Percentiles rank a stretch among this genome's conserved stretches.
phyloP scores from a whole-genome alignment of 2,888 invertebrate genomes.

The Amaurobius ferox region DNA sequence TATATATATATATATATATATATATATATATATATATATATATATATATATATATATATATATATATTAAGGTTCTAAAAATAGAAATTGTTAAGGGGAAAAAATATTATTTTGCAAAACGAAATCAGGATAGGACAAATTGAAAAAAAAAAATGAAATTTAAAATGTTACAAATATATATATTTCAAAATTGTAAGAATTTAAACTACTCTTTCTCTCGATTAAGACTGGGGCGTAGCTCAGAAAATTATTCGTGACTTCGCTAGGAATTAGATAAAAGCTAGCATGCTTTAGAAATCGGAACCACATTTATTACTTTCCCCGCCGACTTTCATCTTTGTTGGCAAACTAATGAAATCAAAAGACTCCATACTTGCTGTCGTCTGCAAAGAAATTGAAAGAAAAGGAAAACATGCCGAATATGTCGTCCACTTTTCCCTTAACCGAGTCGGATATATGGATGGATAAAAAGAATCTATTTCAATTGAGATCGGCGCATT shows the following conservation, averaged over 20 bases:
- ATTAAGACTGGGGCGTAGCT: not conserved
- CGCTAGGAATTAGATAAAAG: slow-evolving; percentile 20
- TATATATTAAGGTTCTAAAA: no score
- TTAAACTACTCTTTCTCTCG: no score
- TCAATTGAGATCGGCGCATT: slow-evolving; percentile 63
- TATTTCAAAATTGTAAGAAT: no score
- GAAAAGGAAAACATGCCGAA: slow-evolving; percentile 52
- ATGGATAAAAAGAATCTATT: slow-evolving; percentile 63
- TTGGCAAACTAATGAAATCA: slow-evolving; percentile 63
- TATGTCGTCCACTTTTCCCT: slow-evolving; percentile 62
- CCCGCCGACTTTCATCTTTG: slow-evolving; percentile 38
- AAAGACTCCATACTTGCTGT: slow-evolving; percentile 33
- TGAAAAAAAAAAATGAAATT: no score
- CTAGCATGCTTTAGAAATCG: slow-evolving; percentile 15
- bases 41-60: no score
- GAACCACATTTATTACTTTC: slow-evolving; percentile 62
- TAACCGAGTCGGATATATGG: slow-evolving; percentile 42
- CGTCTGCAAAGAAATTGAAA: slow-evolving; percentile 43
- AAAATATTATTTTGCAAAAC: no score
- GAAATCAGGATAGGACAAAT: no score
- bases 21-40: no score
- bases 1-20: no score
- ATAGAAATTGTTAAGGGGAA: no score
- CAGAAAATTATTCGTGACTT: slow-evolving; percentile 29
- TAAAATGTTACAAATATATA: no score